Percentiles rank a stretch among this genome's conserved stretches.
These are phyloP conservation scores for Phenganax subtilis DNA, from an alignment of 92 coral and sea anemone species.

Conservation along the genomic window DNA sequence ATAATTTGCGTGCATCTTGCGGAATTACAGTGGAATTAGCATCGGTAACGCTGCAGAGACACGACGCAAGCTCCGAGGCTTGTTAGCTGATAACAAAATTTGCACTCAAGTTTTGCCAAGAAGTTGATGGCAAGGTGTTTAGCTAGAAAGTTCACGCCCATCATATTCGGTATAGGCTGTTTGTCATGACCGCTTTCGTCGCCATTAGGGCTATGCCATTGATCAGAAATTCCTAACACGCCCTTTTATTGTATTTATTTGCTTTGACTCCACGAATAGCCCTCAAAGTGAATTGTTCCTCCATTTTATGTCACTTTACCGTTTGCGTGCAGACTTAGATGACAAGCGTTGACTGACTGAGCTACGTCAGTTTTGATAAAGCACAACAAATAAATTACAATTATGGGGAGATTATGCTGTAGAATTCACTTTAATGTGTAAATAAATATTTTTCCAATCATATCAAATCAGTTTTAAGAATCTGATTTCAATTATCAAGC, in stretches of 20 bases:
- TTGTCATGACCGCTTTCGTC: constrained; percentile 29
- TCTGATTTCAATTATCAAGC: no score
- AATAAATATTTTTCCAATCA: neutral
- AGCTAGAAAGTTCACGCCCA: constrained; percentile 28
- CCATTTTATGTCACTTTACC: neutral
- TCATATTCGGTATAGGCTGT: constrained; percentile 16
- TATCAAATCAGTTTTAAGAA: no score
- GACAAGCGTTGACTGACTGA: no score
- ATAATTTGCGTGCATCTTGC: neutral
- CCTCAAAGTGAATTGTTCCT: neutral
- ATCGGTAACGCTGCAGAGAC: neutral
- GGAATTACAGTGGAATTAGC: neutral
- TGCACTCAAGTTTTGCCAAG: constrained; percentile 15
- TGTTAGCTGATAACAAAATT: constrained; percentile 18
- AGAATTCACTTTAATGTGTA: constrained; percentile 1
- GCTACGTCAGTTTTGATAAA: neutral
- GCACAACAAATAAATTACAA: neutral
- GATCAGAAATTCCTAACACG: constrained; percentile 22
- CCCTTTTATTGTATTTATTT: constrained; percentile 15
- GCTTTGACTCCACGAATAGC: neutral
- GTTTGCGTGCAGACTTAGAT: no score
- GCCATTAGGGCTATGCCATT: constrained; percentile 10
- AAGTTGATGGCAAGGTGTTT: constrained; percentile 26
- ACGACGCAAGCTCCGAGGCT: constrained; percentile 6
- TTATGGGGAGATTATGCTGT: neutral